Conservation (phyloP, 2,113 vertebrate species). For the Archocentrus centrarchus region DNA sequence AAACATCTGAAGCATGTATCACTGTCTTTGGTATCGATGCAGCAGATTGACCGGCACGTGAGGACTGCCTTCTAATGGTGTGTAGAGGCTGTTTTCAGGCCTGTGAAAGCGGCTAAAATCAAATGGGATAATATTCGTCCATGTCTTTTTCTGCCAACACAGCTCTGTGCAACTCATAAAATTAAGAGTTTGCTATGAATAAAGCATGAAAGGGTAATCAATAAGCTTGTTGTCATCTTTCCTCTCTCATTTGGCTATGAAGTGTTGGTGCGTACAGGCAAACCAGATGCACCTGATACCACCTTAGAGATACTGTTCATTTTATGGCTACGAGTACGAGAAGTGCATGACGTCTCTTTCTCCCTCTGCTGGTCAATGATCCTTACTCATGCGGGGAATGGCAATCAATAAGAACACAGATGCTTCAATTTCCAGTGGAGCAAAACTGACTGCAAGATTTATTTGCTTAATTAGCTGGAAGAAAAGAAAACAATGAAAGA, state of each 20-base stretch:
- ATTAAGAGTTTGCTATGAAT: conserved; percentile 36
- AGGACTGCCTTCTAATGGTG: conserved; percentile 56
- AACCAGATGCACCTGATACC: conserved; percentile 11
- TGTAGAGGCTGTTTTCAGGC: conserved; percentile 22
- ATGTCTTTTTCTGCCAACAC: conserved; percentile 16
- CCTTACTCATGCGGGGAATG: conserved; percentile 48
- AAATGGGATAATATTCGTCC: conserved; percentile 32
- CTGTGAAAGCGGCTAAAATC: background rate
- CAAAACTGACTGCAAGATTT: conserved; percentile 75
- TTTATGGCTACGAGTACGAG: conserved; percentile 37
- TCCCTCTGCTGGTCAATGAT: conserved; percentile 62
- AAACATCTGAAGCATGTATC: conserved; percentile 66
- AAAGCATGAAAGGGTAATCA: conserved; percentile 22
- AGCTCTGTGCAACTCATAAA: conserved; percentile 24
- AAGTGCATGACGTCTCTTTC: conserved; percentile 59
- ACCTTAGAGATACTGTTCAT: conserved; percentile 10
- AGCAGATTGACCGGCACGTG: conserved; percentile 53
- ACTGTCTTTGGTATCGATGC: conserved; percentile 73
- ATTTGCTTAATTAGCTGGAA: conserved; percentile 77
- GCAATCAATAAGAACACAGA: conserved; percentile 72
- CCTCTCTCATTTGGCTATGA: conserved; percentile 9
- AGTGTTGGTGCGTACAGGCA: conserved; percentile 27
- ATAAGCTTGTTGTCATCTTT: conserved; percentile 23
- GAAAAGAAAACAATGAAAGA: conserved; percentile 65
- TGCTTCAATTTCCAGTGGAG: conserved; percentile 63